These are phyloP conservation scores for Carpatolechia fugitivella DNA, from an alignment of 2,888 invertebrate genomes.

Conservation along the genomic window DNA sequence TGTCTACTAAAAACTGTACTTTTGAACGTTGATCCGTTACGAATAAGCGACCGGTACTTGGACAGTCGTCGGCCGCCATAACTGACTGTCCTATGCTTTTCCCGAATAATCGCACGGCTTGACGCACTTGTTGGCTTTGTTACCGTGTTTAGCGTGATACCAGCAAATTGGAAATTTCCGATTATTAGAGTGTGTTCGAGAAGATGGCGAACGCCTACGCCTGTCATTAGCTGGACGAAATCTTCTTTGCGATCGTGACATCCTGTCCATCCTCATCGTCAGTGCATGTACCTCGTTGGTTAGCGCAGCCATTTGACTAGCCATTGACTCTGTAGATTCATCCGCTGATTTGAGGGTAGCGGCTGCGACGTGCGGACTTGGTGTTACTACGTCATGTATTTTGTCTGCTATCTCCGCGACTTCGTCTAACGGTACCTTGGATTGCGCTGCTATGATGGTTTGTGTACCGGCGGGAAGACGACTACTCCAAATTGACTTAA, in stretches of 20 bases:
- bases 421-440: conserved; percentile 8
- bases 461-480: too few relatives aligned
- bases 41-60: conserved; percentile 16
- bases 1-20: too few relatives aligned
- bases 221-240: too few relatives aligned
- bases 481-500: too few relatives aligned
- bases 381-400: conserved; percentile 15
- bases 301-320: neutral
- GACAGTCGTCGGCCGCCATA: too few relatives aligned
- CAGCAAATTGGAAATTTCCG: neutral
- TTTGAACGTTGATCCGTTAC: conserved; percentile 4
- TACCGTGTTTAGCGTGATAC: neutral
- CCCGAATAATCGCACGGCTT: conserved; percentile 11
- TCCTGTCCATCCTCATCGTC: too few relatives aligned
- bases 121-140: neutral
- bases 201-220: neutral
- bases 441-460: too few relatives aligned
- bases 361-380: conserved; percentile 15
- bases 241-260: neutral
- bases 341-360: too few relatives aligned
- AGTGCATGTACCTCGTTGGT: neutral
- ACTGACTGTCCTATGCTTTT: conserved; percentile 19
- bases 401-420: conserved; percentile 21
- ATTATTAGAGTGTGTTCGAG: neutral
- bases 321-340: neutral